Evolutionary conservation across 1,140 invertebrate species (phyloP).

Genomic region (Tetragonula clypearis): DNA sequence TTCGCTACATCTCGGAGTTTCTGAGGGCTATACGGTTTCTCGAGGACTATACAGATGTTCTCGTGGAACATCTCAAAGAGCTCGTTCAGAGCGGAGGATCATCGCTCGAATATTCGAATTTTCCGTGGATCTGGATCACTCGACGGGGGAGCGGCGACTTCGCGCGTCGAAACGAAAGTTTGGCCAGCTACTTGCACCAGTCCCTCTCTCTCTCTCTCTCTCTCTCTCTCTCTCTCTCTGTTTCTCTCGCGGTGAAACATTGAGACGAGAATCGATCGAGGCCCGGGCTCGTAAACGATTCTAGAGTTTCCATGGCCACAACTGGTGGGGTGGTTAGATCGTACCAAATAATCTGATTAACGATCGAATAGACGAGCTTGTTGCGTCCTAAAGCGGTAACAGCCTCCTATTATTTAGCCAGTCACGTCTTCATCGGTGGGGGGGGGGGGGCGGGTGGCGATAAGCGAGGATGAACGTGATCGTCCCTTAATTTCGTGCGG

Average conservation of each 20-base stretch:
- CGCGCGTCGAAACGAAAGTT: neutral
- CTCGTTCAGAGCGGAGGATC: neutral
- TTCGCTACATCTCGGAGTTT: neutral
- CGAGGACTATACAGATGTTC: neutral
- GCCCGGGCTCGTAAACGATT: neutral
- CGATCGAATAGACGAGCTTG: slow-evolving; percentile 47
- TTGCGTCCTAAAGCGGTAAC: slow-evolving; percentile 34
- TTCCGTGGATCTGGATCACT: too few relatives aligned
- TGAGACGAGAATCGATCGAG: neutral
- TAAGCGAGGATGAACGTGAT: slow-evolving; percentile 60
- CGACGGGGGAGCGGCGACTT: neutral
- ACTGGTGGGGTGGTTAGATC: neutral
- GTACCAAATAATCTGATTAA: slow-evolving; percentile 52
- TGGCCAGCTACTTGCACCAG: neutral
- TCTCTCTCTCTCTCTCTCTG: too few relatives aligned
- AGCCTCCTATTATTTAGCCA: slow-evolving; percentile 56
- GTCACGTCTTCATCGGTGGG: slow-evolving; percentile 50
- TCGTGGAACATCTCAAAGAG: neutral
- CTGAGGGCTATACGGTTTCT: neutral
- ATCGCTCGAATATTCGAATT: neutral
- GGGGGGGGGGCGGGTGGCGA: neutral
- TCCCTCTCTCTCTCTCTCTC: too few relatives aligned
- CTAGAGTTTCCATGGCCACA: neutral
- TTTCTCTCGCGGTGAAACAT: neutral
- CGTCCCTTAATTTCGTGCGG: slow-evolving; percentile 56